phyloP scores from a whole-genome alignment of 2,888 invertebrate species.

The Hecatera dysodea region DNA sequence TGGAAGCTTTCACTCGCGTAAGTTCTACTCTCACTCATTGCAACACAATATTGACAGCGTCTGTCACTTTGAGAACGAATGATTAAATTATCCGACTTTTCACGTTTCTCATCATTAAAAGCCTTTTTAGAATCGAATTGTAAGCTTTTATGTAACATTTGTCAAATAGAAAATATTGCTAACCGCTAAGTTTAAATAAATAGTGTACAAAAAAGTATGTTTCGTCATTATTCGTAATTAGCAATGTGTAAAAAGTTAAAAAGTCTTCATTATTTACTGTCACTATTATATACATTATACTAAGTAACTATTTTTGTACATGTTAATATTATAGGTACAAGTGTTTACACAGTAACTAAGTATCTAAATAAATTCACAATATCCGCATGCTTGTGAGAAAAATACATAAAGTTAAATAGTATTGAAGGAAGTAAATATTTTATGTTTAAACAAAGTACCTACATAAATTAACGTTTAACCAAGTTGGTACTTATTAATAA shows the following conservation, averaged over 20 bases:
- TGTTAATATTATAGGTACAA: background rate
- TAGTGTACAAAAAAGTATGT: background rate
- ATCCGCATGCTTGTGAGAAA: constrained; percentile 31
- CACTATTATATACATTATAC: background rate
- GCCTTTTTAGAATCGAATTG: background rate
- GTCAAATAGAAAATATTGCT: background rate
- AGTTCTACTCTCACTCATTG: too few species aligned
- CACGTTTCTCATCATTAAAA: background rate
- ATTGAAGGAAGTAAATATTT: constrained; percentile 39
- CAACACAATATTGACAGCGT: constrained; percentile 38
- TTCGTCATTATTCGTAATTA: background rate
- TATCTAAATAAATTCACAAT: constrained; percentile 11
- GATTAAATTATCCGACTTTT: constrained; percentile 11
- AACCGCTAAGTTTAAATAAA: background rate
- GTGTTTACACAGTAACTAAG: background rate
- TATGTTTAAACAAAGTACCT: constrained; percentile 7
- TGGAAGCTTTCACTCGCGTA: constrained; percentile 48
- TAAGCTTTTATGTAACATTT: background rate
- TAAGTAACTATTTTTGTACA: background rate
- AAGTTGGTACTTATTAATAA: constrained; percentile 18
- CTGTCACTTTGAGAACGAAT: constrained; percentile 41
- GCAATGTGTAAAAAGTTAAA: background rate
- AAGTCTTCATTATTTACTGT: constrained; percentile 11
- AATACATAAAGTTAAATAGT: constrained; percentile 1
- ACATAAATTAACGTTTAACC: constrained; percentile 1